phyloP scores from a whole-genome alignment of 2,113 vertebrate genomes.

The Indicator indicator region DNA sequence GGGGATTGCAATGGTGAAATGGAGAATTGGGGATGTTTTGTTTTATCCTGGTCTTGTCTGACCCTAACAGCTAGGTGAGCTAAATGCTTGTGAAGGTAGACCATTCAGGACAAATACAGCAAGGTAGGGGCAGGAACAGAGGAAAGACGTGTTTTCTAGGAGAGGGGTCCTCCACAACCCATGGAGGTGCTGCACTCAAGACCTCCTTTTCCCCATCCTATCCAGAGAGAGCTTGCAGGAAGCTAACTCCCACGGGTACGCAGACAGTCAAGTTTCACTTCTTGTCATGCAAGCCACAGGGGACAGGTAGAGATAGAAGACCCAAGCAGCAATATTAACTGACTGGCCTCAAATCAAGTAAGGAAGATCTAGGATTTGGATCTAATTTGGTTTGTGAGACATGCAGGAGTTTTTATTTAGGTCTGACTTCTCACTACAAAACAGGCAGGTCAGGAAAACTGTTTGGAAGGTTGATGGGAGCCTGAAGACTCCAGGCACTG shows the following conservation, averaged over 20 bases:
- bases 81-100: not conserved
- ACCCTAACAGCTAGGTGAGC: not conserved
- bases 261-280: accelerated
- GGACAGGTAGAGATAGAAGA: not conserved
- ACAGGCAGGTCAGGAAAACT: not conserved
- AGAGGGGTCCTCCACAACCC: not conserved
- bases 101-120: not conserved
- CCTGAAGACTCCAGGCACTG: not conserved
- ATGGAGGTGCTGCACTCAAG: not conserved
- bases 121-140: not conserved
- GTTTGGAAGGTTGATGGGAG: not conserved
- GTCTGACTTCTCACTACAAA: not conserved
- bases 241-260: not conserved
- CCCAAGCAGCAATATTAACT: not conserved
- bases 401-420: not conserved
- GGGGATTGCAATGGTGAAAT: not conserved
- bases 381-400: not conserved
- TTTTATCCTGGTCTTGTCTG: not conserved
- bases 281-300: not conserved
- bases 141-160: not conserved
- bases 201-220: not conserved
- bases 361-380: not conserved
- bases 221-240: not conserved
- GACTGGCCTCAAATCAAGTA: not conserved
- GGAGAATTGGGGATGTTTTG: not conserved